Evolutionary conservation across 1,140 invertebrate genomes (phyloP).

Genomic region (Drosophila ficusphila): DNA sequence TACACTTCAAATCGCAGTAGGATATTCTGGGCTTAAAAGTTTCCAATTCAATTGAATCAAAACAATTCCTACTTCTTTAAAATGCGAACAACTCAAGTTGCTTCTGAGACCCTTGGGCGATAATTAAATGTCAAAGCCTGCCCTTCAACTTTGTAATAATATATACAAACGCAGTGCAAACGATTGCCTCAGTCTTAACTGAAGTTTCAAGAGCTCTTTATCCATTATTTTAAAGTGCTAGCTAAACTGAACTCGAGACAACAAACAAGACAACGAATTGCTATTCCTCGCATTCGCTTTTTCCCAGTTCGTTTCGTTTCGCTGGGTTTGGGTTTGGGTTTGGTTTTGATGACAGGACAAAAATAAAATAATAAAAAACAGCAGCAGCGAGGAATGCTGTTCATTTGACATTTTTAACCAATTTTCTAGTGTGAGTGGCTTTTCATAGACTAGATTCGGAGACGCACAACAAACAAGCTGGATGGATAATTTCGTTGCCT

Average conservation of each 20-base stretch:
- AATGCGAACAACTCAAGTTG: too few relatives aligned
- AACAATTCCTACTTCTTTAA: too few relatives aligned
- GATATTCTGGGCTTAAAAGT: too few relatives aligned
- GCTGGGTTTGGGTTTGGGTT: neutral
- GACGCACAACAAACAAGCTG: constrained; percentile 5
- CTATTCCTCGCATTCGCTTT: neutral
- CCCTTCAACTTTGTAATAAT: too few relatives aligned
- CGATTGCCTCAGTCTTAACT: neutral
- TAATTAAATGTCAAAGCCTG: too few relatives aligned
- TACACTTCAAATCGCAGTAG: neutral
- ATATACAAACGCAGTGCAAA: neutral
- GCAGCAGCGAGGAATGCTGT: constrained; percentile 14
- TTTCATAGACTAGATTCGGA: constrained; percentile 6
- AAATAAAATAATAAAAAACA: neutral
- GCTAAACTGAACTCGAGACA: neutral
- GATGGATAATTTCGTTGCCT: constrained; percentile 7
- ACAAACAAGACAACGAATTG: neutral
- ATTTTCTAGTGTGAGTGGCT: constrained; percentile 26
- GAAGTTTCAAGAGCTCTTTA: too few relatives aligned
- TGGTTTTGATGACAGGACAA: constrained; percentile 3
- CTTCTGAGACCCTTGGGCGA: too few relatives aligned
- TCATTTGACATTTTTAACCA: constrained; percentile 62
- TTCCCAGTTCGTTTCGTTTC: neutral
- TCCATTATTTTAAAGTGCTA: neutral
- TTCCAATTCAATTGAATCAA: too few relatives aligned